Conservation (phyloP, 2,888 invertebrate genomes). For the Arrhopalites spinosus region DNA sequence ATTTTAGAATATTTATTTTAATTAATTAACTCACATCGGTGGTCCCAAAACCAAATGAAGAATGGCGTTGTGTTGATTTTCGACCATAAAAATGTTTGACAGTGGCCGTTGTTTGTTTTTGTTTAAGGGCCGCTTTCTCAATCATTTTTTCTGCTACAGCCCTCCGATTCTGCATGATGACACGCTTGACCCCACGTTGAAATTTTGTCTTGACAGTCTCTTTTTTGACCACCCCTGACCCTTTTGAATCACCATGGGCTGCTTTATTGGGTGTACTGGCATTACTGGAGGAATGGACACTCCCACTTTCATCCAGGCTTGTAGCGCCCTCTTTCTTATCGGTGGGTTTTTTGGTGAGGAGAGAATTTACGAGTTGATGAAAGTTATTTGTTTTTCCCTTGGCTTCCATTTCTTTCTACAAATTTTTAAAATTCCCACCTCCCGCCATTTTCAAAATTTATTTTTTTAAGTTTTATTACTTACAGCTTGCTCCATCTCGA, state of each 20-base stretch:
- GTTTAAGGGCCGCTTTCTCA: conserved; percentile 41
- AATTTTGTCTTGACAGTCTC: too few species aligned
- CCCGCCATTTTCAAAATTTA: not conserved
- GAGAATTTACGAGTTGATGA: conserved; percentile 28
- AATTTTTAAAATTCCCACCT: not conserved
- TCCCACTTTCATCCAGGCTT: too few species aligned
- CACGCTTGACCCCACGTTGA: too few species aligned
- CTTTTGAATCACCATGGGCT: too few species aligned
- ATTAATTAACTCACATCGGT: not conserved
- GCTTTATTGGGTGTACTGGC: too few species aligned
- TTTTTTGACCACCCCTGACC: too few species aligned
- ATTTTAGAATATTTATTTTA: too few species aligned
- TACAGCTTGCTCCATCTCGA: conserved; percentile 88
- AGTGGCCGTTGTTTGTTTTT: not conserved
- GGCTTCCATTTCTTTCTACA: conserved; percentile 53
- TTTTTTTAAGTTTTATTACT: conserved; percentile 44
- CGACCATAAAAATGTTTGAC: too few species aligned
- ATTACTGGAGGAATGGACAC: too few species aligned
- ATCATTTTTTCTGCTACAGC: conserved; percentile 49
- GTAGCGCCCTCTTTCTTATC: too few species aligned
- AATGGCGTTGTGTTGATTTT: too few species aligned
- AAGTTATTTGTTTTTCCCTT: conserved; percentile 51
- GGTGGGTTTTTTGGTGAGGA: too few species aligned
- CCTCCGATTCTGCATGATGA: conserved; percentile 43
- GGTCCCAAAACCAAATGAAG: not conserved